Evolutionary conservation across 2,113 vertebrate species (phyloP), one percentile per base, ranked within the genome.

Genomic region (Pseudolaguvia tuberculata): DNA sequence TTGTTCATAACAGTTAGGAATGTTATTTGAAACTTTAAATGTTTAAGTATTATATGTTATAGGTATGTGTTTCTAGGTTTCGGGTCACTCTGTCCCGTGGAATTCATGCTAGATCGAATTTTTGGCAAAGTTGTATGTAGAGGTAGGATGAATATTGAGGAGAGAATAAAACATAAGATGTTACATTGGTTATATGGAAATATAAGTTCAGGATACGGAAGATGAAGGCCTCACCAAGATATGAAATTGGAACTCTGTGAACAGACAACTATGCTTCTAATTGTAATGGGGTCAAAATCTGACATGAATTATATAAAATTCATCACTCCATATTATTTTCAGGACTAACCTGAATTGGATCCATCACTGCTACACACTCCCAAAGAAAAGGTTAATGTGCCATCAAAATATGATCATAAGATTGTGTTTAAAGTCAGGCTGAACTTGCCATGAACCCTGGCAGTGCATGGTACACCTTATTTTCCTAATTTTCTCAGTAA

Each of bases 271-370:
- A 86, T 31, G 78, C 77, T 78, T 77, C 74, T 84, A 86, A 83
- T 82, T 67, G 80, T 84, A 85, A 87, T 67, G 85, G 83, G 85
- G 88, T 88, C 88, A 86, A 73, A 42, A 80, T 85, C 63, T 86
- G 87, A 87, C 82, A 87, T 59, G 35, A 77, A 67, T 75, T 77
- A 75, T 74, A 58, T 65, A 76, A 79, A 78, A 82, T 80, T 66
- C 72, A 79, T 79, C 79, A 76, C 62, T 65, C 25, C 50, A 70
- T 72, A 78, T 78, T 80, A 78, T 77, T 68, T 55, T 78, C 67
- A 55, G 75, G 72, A 78, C 57, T 61, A 69, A 68, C 48, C 56
- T 61, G 70, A 61, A 75, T 78, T 57, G 65, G 73, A 82, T 80
- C 72, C 75, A 82, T 82, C 78, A 80, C 75, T 39, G 61, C 70